Evolutionary conservation across 2,888 invertebrate species (phyloP), one percentile per base, ranked within the genome.

Genomic region (Limnephilus auricula): DNA sequence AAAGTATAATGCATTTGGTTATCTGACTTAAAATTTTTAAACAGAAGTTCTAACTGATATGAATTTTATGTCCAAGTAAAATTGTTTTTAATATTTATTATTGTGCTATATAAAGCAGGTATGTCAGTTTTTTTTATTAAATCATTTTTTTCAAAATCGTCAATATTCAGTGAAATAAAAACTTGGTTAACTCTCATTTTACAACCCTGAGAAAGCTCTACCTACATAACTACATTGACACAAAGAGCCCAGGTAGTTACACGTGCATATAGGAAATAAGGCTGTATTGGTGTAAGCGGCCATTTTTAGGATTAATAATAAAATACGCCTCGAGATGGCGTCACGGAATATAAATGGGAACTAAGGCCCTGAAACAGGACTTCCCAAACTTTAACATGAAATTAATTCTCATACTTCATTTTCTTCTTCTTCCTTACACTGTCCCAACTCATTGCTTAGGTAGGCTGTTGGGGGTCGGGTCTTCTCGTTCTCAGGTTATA

Each of bases 271-370:
- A 45, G 15, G 45, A 50, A 45, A 5, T 79, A 87, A 80, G 18
- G 15, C 13, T 65, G 83, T 82, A n/a, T 30, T 40, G 79, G 50
- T 45, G 50, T 79, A 37, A 90, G 89, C 90, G 86, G 91, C 92
- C 92, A 93, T 93, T 93, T 93, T 93, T 93, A 92, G 92, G 92
- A 93, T 93, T 93, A 93, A 93, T 93, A 93, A 92, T 92, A 93
- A 93, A 92, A 93, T 93, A 93, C 93, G 92, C 92, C 92, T 87
- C 90, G 90, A 92, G 92, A 92, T 90, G 92, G 91, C 93, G 92
- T 89, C 90, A 79, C 92, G 91, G 93, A 93, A 93, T 93, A 93
- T 93, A 93, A 93, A 93, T 92, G 92, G 91, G 91, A 93, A 93
- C 92, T 92, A 92, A 93, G 90, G 90, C 90, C 79, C 18, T 30